Base-by-base conservation (phyloP, 2,888 invertebrate species). In the Drosophila pseudotalamancana region DNA sequence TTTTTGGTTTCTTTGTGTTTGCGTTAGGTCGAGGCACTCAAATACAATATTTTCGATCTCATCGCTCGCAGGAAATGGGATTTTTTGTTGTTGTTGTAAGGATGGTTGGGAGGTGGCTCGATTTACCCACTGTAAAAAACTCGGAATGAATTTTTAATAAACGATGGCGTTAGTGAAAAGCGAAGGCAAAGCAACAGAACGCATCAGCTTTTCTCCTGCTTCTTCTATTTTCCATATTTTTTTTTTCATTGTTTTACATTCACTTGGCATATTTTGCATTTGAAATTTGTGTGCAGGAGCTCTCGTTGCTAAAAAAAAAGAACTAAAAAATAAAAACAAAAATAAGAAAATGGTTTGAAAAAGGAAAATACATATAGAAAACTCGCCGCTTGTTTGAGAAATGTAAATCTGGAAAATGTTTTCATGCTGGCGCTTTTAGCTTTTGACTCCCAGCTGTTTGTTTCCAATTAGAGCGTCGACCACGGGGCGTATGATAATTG, bases 401-500 rank as follows among this genome's bases (percentile, higher is more conserved):
- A 83, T 86, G 87, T 86, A 86, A 83, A 86, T 83, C 77, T 76
- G 66, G 11, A 50, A 68, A 76, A 70, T 69, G 60, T 65, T 68
- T 70, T 68, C 64, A 48, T 64, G 53, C 49, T 64, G 51, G 51
- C 35, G 34, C 57, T 78, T 61, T 78, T 55, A 64, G 48, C 80
- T 83, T 83, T 80, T 73, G 81, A 83, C 66, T 73, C 65, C 66
- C 74, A 77, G 81, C 77, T 81, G 85, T 81, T 81, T 81, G 81
- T 80, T 87, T 87, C 87, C 81, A 81, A 81, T 81, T 81, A 81
- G 81, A 71, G 72, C 62, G 40, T 50, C 65, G 55, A 75, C 80
- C 79, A 78, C 63, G 77, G 71, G 81, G 71, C 65, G 85, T 68
- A 77, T 83, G 81, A 84, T 87, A 81, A 87, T 81, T 87, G 87